Conservation (phyloP, 2,888 invertebrate genomes). For the Luperina nickerlii region DNA sequence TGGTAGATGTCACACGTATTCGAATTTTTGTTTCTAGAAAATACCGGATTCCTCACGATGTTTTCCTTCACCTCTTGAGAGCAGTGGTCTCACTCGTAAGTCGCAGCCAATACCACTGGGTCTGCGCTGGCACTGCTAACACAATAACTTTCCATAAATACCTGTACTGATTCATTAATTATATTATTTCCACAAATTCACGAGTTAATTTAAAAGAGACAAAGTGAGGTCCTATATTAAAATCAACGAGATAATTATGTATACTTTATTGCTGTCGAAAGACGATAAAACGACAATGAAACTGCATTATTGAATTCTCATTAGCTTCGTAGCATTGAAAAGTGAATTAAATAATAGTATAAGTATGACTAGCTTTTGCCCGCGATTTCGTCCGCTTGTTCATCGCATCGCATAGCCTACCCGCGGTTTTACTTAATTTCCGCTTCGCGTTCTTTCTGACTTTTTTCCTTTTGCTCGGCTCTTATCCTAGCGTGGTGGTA, state of each 20-base stretch:
- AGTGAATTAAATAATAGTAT: conserved; percentile 14
- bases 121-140: background rate
- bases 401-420: too few relatives aligned
- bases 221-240: background rate
- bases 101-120: background rate
- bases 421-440: too few relatives aligned
- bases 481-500: too few relatives aligned
- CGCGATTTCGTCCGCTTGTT: background rate
- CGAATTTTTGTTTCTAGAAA: background rate
- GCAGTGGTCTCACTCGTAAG: background rate
- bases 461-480: too few relatives aligned
- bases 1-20: background rate
- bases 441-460: too few relatives aligned
- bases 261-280: conserved; percentile 26
- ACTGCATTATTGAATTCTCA: conserved; percentile 36
- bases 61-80: background rate
- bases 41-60: background rate
- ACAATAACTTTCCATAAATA: background rate
- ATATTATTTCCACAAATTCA: background rate
- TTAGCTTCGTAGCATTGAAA: conserved; percentile 25
- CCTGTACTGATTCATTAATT: conserved; percentile 1
- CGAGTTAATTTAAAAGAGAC: conserved; percentile 3
- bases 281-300: conserved; percentile 42
- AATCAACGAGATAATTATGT: conserved; percentile 13
- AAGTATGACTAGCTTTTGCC: background rate